Base-by-base conservation (phyloP, 2,797 vertebrate genomes). In the Eidolon dupreanum region DNA sequence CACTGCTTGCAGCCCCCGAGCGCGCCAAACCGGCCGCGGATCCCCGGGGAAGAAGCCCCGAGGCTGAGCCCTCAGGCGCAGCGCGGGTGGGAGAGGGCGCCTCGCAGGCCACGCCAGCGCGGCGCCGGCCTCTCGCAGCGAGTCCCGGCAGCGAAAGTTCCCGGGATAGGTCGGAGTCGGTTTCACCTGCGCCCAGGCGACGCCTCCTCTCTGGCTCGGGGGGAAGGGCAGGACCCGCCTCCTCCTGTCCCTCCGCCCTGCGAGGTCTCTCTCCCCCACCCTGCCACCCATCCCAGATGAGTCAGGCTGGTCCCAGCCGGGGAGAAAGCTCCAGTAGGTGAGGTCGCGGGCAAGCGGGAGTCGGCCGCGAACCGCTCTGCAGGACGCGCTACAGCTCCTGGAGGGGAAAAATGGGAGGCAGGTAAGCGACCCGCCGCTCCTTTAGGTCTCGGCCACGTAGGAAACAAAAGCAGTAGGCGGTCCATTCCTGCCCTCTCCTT, bases 131-230 rank as follows among this genome's bases (percentile, higher is more conserved):
- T 82, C 78, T n/a, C 2, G 57, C 71, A 3, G 71, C 16, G 1
- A 51, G 55, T 71, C 65, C 36, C 70, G 1, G 51, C 65, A 1
- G 93, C 92, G 55, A 85, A 95, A 93, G 95, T 96, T 95, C 89
- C 96, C 61, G 87, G 96, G 96, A 92, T 82, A 94, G 97, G 97
- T 75, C 73, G 38, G 92, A 96, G 75, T 79, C 90, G 81, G 97
- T 93, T 97, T 97, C 97, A 97, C 97, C 97, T 98, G 97, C 97
- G 90, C 81, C 28, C 84, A 6, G 92, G 92, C 65, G 46, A 95
- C 97, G 68, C 97, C 96, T 77, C 89, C 97, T 88, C 63, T 55
- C 9, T 0, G 82, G 55, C 90, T 70, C 57, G 10, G 46, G 83
- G 84, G 88, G 88, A 65, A 91, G 71, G 90, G 81, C 94, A 26